Base-by-base conservation (phyloP, 1,140 invertebrate genomes). In the Drosophila carrolli region DNA sequence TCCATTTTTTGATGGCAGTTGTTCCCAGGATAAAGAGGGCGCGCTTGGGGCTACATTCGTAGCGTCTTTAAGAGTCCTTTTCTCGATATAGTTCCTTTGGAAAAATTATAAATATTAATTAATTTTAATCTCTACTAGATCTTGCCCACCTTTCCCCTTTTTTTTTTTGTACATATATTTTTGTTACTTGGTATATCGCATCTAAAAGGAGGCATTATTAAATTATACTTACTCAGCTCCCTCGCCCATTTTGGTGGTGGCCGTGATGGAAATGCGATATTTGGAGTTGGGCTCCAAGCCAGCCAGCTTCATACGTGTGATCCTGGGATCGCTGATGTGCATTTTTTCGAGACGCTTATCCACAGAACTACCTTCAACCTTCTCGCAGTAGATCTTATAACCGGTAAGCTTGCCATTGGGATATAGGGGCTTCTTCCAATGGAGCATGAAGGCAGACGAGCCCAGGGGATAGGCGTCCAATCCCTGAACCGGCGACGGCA, bases 401-500 rank as follows among this genome's bases (percentile, higher is more conserved):
- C 98, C 98, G 2, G 96, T 98, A 0, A 99, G 93, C 65, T 96
- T 94, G 27, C 99, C 99, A 93, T 99, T 99, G 14, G 97, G 96
- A 88, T 98, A 96, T 16, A 97, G 94, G 0, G 99, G 99, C 89
- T 96, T 96, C 88, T 97, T 96, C 99, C 99, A 99, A 54, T 95
- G 95, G 1, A 99, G 93, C 54, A 96, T 95, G 83, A 99, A 95
- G 11, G 97, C 97, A 16, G 96, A 98, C 0, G 97, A 97, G 11
- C 98, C 98, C 88, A 98, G 94, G 0, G 97, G 96, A 82, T 96
- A 95, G 0, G 96, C 97, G 89, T 97, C 96, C 53, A 94, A 93
- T n/a, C 95, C 95, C 53, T 96, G 94, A 7, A 99, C 97, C 4
- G 97, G 96, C 10, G 97, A 98, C 1, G 98, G 98, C 23, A 95